Conservation (phyloP, 1,140 invertebrate species). For the Marisa cornuarietis region DNA sequence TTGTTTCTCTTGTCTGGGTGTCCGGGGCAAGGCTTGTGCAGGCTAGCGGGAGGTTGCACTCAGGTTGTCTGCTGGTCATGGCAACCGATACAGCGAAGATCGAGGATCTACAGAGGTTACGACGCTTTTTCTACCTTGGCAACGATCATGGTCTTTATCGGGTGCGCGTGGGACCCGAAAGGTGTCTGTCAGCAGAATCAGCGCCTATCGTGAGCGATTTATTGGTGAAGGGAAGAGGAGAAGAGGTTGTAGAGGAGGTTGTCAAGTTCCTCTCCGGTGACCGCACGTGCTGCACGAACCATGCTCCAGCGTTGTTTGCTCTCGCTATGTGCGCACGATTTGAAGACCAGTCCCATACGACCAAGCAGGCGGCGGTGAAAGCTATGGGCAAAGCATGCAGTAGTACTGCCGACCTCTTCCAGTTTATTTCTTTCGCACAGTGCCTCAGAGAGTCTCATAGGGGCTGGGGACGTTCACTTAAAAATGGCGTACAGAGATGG, state of each 20-base stretch:
- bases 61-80: slow-evolving; percentile 10
- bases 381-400: slow-evolving; percentile 69
- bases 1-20: neutral
- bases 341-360: slow-evolving; percentile 56
- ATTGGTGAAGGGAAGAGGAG: slow-evolving; percentile 33
- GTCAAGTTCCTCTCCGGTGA: slow-evolving; percentile 21
- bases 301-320: slow-evolving; percentile 71
- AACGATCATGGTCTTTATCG: slow-evolving; percentile 36
- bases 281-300: slow-evolving; percentile 45
- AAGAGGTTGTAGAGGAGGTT: slow-evolving; percentile 44
- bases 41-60: too few species aligned
- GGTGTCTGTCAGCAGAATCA: neutral
- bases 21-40: too few species aligned
- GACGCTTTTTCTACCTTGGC: slow-evolving; percentile 34
- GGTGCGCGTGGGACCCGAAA: slow-evolving; percentile 19
- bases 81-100: neutral
- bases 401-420: slow-evolving; percentile 71
- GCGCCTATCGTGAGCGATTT: slow-evolving; percentile 2
- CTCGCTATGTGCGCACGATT: slow-evolving; percentile 64
- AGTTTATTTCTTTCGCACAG: slow-evolving; percentile 72
- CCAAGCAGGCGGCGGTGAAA: slow-evolving; percentile 68
- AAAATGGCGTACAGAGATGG: slow-evolving; percentile 71
- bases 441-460: slow-evolving; percentile 55
- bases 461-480: slow-evolving; percentile 73
- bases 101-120: slow-evolving; percentile 28